phyloP scores from a whole-genome alignment of 2,113 vertebrate genomes.

The Haemorhous mexicanus region DNA sequence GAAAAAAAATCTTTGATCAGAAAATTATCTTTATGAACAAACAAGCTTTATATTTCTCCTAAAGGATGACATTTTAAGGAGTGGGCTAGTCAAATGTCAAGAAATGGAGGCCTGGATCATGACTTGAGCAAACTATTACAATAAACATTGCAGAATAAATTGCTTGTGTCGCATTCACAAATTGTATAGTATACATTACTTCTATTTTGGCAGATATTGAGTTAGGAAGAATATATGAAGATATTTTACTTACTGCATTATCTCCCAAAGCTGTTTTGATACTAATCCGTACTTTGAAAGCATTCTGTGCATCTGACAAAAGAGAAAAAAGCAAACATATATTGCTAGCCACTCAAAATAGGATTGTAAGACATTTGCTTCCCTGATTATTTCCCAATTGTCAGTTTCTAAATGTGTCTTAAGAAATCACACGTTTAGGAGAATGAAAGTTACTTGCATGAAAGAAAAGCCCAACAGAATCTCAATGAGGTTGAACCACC shows the following conservation, averaged over 20 bases:
- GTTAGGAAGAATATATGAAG: background rate
- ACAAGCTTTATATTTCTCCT: background rate
- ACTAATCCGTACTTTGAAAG: slow-evolving; percentile 90
- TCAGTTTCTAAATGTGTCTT: background rate
- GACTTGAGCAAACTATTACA: background rate
- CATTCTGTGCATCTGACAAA: slow-evolving; percentile 76
- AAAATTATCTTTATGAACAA: background rate
- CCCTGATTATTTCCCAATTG: background rate
- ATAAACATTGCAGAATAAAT: background rate
- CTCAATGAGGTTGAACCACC: background rate
- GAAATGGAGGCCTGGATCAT: background rate
- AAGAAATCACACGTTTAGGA: background rate
- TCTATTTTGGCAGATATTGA: background rate
- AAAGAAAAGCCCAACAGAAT: background rate
- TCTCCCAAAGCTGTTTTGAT: slow-evolving; percentile 86
- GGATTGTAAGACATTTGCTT: background rate
- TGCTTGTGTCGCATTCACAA: background rate
- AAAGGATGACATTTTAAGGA: background rate
- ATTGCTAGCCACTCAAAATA: background rate
- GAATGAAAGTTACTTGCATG: background rate
- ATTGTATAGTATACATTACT: background rate
- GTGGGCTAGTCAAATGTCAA: background rate
- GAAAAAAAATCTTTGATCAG: background rate
- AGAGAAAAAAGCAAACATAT: slow-evolving; percentile 40
- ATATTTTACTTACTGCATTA: slow-evolving; percentile 82